These are phyloP conservation scores for Sminthurides aquaticus DNA, from an alignment of 2,888 invertebrate genomes.

Conservation along the genomic window DNA sequence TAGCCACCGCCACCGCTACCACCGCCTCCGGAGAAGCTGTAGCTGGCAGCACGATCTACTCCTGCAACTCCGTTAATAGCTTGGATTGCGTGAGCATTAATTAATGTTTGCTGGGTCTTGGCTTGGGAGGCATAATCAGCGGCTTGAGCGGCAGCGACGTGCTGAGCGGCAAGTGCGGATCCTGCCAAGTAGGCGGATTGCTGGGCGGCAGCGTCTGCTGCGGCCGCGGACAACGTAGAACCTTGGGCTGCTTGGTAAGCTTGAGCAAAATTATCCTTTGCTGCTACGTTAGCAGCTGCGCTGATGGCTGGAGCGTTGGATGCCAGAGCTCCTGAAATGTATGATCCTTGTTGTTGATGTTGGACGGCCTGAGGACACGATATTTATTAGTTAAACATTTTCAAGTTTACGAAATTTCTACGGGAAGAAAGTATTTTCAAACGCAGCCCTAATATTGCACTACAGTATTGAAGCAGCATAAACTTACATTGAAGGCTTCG, in stretches of 20 bases:
- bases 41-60: conserved; percentile 29
- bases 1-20: conserved; percentile 17
- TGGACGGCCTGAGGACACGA: conserved; percentile 24
- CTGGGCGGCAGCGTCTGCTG: conserved; percentile 30
- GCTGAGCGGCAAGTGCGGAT: conserved; percentile 25
- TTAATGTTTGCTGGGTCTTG: conserved; percentile 28
- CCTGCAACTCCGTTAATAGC: conserved; percentile 29
- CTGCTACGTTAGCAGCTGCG: conserved; percentile 30
- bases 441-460: too few relatives aligned
- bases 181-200: conserved; percentile 34
- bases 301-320: conserved; percentile 33
- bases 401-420: too few relatives aligned
- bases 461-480: too few relatives aligned
- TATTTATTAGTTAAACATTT: too few relatives aligned
- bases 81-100: conserved; percentile 31
- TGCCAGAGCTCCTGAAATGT: conserved; percentile 34
- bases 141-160: conserved; percentile 25
- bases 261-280: conserved; percentile 35
- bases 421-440: too few relatives aligned
- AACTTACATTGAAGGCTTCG: conserved; percentile 32
- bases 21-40: conserved; percentile 29
- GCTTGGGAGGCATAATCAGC: conserved; percentile 24
- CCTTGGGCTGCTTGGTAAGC: conserved; percentile 37
- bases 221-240: conserved; percentile 28
- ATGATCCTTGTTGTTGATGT: conserved; percentile 37